Conservation (phyloP, 1,140 invertebrate genomes). For the Coelopa frigida region DNA sequence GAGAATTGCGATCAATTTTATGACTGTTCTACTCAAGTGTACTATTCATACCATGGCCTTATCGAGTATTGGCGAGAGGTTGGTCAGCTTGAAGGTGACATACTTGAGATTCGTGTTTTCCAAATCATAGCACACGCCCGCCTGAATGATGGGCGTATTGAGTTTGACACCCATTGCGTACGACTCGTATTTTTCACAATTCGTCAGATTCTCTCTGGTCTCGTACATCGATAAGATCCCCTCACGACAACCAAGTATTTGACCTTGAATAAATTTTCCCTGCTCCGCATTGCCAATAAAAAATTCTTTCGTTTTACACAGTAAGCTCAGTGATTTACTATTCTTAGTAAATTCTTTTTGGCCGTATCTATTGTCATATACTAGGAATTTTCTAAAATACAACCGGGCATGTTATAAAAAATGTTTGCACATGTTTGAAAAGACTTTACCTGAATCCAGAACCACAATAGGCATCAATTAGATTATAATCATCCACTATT, state of each 20-base stretch:
- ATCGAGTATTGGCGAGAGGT: constrained; percentile 3
- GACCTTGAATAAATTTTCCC: not conserved
- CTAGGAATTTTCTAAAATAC: not conserved
- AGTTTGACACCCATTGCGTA: constrained; percentile 2
- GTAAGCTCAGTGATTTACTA: not conserved
- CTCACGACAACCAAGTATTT: not conserved
- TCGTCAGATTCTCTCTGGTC: constrained; percentile 4
- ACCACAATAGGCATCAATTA: not conserved
- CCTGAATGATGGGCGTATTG: constrained; percentile 1
- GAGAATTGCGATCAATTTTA: too few species aligned
- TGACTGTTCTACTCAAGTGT: too few species aligned
- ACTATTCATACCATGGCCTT: too few species aligned
- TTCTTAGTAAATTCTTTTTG: too few species aligned
- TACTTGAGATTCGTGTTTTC: constrained; percentile 3
- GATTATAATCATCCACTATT: not conserved
- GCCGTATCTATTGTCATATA: not conserved
- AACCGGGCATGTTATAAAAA: not conserved
- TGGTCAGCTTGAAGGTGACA: constrained; percentile 4
- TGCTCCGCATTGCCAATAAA: not conserved
- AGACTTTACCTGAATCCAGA: not conserved
- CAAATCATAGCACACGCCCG: constrained; percentile 7
- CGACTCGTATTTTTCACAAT: not conserved
- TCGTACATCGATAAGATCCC: constrained; percentile 1
- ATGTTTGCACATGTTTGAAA: not conserved
- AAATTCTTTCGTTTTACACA: not conserved